Evolutionary conservation across 2,797 vertebrate genomes (phyloP).

Genomic region (Rallus crepitans): DNA sequence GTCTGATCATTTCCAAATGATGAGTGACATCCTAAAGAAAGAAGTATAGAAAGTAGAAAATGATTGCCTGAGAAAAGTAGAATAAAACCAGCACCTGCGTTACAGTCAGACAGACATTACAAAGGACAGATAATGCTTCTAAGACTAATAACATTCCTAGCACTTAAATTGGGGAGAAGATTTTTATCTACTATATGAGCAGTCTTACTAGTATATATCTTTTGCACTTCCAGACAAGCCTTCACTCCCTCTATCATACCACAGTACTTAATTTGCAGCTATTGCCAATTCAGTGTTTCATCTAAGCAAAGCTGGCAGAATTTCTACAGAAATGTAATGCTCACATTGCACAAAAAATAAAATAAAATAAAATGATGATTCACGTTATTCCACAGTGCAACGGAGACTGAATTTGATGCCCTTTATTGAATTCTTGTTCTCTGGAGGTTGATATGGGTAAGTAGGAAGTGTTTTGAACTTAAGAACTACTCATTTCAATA

Average conservation of each 20-base stretch:
- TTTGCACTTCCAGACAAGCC: conserved; percentile 2
- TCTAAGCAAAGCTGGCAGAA: background rate
- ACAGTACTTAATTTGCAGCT: conserved; percentile 5
- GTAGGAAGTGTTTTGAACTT: background rate
- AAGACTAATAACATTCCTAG: background rate
- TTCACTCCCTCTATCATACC: background rate
- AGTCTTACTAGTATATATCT: background rate
- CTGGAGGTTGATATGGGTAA: background rate
- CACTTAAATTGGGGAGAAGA: background rate
- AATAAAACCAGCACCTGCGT: conserved; percentile 16
- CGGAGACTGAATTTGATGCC: background rate
- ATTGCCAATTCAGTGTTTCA: conserved; percentile 11
- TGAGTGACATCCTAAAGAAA: conserved; percentile 12
- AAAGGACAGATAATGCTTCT: conserved; percentile 1
- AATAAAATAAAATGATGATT: background rate
- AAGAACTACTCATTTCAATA: background rate
- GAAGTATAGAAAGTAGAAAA: background rate
- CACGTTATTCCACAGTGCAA: background rate
- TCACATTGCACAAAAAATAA: background rate
- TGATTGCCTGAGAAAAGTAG: conserved; percentile 9
- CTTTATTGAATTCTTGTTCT: background rate
- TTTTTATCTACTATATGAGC: background rate
- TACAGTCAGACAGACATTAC: background rate
- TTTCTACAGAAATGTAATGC: background rate
- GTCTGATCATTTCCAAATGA: conserved; percentile 38